Conservation (phyloP, 2,113 vertebrate species). For the Sigmodon hispidus region DNA sequence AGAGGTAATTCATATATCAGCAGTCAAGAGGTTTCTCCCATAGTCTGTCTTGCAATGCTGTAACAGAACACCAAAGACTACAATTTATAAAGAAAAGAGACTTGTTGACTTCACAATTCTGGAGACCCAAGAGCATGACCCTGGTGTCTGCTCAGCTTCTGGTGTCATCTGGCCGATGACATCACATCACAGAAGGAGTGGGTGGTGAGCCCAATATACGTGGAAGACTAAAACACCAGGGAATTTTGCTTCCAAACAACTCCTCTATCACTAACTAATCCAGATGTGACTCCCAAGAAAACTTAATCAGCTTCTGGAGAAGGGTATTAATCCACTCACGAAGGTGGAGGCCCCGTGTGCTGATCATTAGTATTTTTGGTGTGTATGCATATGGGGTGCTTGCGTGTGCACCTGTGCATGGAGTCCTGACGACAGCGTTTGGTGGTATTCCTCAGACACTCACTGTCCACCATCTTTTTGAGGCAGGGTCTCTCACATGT, state of each 20-base stretch:
- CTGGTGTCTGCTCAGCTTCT: background rate
- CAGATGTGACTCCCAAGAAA: background rate
- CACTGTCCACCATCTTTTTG: background rate
- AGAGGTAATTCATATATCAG: background rate
- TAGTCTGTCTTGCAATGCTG: background rate
- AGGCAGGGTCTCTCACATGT: background rate
- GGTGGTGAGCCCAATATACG: too few relatives aligned
- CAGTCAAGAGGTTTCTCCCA: background rate
- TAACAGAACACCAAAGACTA: background rate
- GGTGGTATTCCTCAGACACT: background rate
- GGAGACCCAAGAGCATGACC: background rate
- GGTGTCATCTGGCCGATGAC: background rate
- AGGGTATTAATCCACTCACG: background rate
- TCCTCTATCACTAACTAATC: background rate
- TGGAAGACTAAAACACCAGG: background rate
- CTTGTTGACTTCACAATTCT: background rate
- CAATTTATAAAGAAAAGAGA: background rate
- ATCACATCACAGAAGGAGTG: background rate
- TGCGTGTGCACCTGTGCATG: background rate
- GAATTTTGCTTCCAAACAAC: background rate
- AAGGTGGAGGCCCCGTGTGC: background rate
- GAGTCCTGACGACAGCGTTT: background rate
- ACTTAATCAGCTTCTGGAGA: background rate
- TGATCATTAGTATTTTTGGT: background rate
- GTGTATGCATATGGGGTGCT: background rate